Evolutionary conservation across 2,113 vertebrate species (phyloP).

Genomic region (Gasterosteus nipponicus): DNA sequence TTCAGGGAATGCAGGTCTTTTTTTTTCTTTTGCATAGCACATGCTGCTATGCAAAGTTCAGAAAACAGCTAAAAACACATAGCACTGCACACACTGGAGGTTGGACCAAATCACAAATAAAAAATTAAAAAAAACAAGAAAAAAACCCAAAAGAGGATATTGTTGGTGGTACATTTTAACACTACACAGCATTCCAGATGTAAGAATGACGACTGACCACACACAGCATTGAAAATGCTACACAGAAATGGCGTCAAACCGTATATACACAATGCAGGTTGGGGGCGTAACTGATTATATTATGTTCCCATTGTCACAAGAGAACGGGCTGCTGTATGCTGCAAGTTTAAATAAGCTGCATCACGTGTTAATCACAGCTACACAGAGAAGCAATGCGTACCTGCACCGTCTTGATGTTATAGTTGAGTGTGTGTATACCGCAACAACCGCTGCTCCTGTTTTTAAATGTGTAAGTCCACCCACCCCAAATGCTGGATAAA

Average conservation of each 20-base stretch:
- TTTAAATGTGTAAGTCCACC: slow-evolving; percentile 68
- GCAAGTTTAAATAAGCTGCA: slow-evolving; percentile 72
- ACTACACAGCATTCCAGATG: slow-evolving; percentile 77
- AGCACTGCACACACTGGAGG: slow-evolving; percentile 78
- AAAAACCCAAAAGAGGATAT: slow-evolving; percentile 54
- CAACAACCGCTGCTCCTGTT: slow-evolving; percentile 72
- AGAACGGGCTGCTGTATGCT: slow-evolving; percentile 65
- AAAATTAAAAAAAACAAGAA: slow-evolving; percentile 32
- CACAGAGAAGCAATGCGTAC: slow-evolving; percentile 77
- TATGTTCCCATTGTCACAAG: slow-evolving; percentile 68
- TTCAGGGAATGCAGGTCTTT: slow-evolving; percentile 63
- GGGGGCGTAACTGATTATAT: slow-evolving; percentile 58
- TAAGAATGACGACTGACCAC: slow-evolving; percentile 72
- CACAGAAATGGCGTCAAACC: slow-evolving; percentile 78
- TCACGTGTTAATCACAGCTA: slow-evolving; percentile 72
- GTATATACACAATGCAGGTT: slow-evolving; percentile 80
- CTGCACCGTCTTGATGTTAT: slow-evolving; percentile 76
- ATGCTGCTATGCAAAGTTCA: slow-evolving; percentile 81
- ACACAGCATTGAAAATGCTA: slow-evolving; percentile 80
- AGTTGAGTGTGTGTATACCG: slow-evolving; percentile 73
- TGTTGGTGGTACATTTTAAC: slow-evolving; percentile 72
- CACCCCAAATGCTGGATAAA: slow-evolving; percentile 77
- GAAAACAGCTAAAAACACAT: slow-evolving; percentile 77
- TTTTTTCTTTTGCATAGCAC: slow-evolving; percentile 74
- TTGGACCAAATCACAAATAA: slow-evolving; percentile 72